Evolutionary conservation across 1,140 invertebrate genomes (phyloP), one percentile per base, ranked within the genome.

Genomic region (Drosophila simulans): DNA sequence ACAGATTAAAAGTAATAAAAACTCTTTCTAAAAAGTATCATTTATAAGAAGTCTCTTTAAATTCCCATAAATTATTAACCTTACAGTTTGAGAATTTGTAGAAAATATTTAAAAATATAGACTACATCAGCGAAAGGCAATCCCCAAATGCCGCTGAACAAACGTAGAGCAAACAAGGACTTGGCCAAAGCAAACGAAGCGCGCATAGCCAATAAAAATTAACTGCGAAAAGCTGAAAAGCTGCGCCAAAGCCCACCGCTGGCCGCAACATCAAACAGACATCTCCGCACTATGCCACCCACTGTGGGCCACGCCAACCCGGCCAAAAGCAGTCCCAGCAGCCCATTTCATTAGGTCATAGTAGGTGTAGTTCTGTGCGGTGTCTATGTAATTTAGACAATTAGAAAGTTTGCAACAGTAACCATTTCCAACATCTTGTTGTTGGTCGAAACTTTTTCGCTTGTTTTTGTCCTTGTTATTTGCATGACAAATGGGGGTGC

Each of bases 341-440:
- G 11, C n/a, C 45, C 57, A 27, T 39, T 75, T 74, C 70, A 55
- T 53, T 51, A 55, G 57, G 57, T 51, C 51, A 34, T 75, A 68
- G 39, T 75, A 68, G 49, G 15, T 45, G 57, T 65, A 60, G 77
- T 72, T 48, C 2, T 63, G 75, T 81, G 72, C 57, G 60, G 48
- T 78, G 60, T 86, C 69, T 82, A 69, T 89, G 75, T 76, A 83
- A 83, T 86, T 86, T 62, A 88, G 85, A 88, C 83, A 86, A 86
- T 86, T 86, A 86, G 84, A 82, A 86, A 88, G 71, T 86, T 88
- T 72, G 48, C 65, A 49, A 66, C 63, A 55, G 66, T 71, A 79
- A 83, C 80, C 64, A 69, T 80, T 79, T 83, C 58, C 64, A 52
- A 57, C 74, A 71, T 75, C 63, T 70, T 54, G 52, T 57, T 69